Base-by-base conservation (phyloP, 1,140 invertebrate species). In the Temnothorax longispinosus region DNA sequence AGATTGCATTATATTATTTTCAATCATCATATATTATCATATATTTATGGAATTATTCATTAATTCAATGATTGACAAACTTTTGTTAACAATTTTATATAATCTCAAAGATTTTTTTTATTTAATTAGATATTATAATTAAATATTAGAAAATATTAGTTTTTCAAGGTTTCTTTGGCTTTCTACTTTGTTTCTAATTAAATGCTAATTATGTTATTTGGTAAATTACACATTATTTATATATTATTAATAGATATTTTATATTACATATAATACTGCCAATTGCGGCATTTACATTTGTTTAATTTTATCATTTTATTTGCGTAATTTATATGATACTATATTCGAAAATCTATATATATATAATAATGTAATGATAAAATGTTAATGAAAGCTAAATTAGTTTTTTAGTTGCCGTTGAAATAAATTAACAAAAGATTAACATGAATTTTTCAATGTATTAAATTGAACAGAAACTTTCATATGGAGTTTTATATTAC, bases 1-100 rank as follows among this genome's bases (percentile, higher is more conserved):
- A 41, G 3, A 65, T 78, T 78, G 3, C 15, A 35, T 38, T 78
- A 50, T 77, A 50, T 77, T 44, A 47, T 38, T 8, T 44, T 47
- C 8, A 38, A 0, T 2, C 2, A 10, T 50, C 4, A 41, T 71
- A n/a, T 69, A 82, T n/a, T 15, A 82, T 15, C 27, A 27, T 27
- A 27, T 27, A 27, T 58, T 56, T 74, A 47, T 44, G 60, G 0
- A 32, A 41, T 41, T 47, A 32, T 41, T 44, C 13, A 47, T 47
- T 62, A 35, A 32, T 76, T 76, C 15, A 7, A 41, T 18, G 2
- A 77, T 13, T 41, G 32, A 47, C 1, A 60, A 35, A 35, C 6
- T 44, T 38, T 44, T 32, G 8, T 44, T 60, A 75, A 8, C 0
- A 44, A 32, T 18, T 62, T 44, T 21, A 8, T 21, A 8, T 0